phyloP scores from a whole-genome alignment of 1,140 invertebrate species.

The Sminthurides bifidus region DNA sequence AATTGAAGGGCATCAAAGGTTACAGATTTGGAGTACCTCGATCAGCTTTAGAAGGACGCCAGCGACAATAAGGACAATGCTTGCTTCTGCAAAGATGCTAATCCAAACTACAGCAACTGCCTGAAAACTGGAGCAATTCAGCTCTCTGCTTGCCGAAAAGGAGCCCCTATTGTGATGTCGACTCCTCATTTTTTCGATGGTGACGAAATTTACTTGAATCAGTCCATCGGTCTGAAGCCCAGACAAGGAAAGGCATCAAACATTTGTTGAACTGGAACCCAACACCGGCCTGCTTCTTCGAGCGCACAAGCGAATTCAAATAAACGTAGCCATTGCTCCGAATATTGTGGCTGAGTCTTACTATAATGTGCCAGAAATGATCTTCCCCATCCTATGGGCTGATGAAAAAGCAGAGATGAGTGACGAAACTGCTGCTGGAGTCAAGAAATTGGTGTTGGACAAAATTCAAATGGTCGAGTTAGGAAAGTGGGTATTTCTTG shows the following conservation, averaged over 20 bases:
- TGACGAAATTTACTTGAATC: conserved; percentile 34
- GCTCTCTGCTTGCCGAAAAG: conserved; percentile 46
- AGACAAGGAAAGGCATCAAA: conserved; percentile 53
- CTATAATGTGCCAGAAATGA: conserved; percentile 37
- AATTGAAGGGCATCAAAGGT: conserved; percentile 54
- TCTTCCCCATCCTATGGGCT: conserved; percentile 45
- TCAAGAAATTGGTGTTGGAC: background rate
- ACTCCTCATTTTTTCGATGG: conserved; percentile 62
- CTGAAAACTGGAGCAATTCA: conserved; percentile 58
- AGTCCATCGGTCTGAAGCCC: conserved; percentile 59
- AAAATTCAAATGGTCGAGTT: conserved; percentile 10
- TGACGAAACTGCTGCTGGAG: background rate
- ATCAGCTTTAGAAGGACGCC: conserved; percentile 49
- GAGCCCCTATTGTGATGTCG: conserved; percentile 55
- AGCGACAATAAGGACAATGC: conserved; percentile 51
- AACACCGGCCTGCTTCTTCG: conserved; percentile 41
- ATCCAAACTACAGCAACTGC: conserved; percentile 47
- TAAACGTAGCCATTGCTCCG: conserved; percentile 41
- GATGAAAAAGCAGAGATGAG: conserved; percentile 39
- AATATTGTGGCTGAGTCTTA: conserved; percentile 36
- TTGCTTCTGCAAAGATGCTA: conserved; percentile 57
- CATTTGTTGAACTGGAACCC: conserved; percentile 63
- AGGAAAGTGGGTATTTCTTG: conserved; percentile 6
- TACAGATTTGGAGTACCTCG: conserved; percentile 48
- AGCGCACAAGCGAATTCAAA: conserved; percentile 42